phyloP scores from a whole-genome alignment of 2,797 vertebrate genomes.

The Nothura maculosa region DNA sequence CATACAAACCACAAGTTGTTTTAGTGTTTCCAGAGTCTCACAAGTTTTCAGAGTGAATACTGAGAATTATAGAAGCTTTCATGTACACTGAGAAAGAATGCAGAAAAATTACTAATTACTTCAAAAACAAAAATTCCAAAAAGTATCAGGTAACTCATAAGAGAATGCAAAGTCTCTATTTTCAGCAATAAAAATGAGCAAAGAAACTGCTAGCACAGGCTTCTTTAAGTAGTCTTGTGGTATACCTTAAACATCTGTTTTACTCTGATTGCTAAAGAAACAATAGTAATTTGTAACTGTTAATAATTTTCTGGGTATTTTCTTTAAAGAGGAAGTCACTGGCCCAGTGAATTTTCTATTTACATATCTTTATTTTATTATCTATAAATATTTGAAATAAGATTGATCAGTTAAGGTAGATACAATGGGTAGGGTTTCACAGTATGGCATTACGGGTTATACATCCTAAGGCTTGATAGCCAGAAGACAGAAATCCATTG shows the following conservation, averaged over 20 bases:
- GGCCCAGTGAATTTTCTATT: background rate
- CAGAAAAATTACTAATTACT: background rate
- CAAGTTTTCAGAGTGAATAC: background rate
- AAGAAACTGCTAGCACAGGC: background rate
- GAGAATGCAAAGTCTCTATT: accelerated
- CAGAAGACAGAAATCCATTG: background rate
- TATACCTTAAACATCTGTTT: background rate
- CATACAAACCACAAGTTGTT: background rate
- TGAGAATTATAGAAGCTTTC: background rate
- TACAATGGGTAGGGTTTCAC: background rate
- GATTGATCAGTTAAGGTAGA: background rate
- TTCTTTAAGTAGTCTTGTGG: background rate
- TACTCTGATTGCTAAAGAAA: background rate
- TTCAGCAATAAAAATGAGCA: background rate
- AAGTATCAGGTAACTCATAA: background rate
- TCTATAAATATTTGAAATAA: background rate
- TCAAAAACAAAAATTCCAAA: background rate
- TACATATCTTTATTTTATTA: background rate
- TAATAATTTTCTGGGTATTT: background rate
- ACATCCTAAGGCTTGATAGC: background rate
- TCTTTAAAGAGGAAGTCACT: background rate
- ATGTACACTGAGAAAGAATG: background rate
- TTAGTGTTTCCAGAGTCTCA: background rate
- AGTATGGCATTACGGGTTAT: background rate
- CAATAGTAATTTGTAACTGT: background rate